These are phyloP conservation scores for Margarornis squamiger DNA, from an alignment of 2,797 vertebrate genomes.

Conservation along the genomic window DNA sequence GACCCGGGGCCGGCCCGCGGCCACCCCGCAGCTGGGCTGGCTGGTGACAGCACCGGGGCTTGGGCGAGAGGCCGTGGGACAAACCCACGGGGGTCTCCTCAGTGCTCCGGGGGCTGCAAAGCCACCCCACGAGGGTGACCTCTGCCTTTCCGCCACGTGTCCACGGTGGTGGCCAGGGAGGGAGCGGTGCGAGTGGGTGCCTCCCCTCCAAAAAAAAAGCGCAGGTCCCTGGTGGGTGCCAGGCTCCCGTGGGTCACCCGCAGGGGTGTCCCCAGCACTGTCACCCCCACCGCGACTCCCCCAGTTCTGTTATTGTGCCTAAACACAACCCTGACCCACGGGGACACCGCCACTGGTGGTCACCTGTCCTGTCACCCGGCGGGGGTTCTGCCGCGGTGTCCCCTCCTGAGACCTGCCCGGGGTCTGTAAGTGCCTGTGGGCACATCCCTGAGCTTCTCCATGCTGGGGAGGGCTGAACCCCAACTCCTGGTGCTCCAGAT, in stretches of 20 bases:
- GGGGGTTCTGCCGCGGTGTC: not conserved
- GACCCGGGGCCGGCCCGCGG: accelerated
- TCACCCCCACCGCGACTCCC: accelerated
- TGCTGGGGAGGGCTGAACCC: no score
- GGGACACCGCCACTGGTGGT: not conserved
- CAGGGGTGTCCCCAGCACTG: accelerated
- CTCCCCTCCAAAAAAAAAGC: not conserved
- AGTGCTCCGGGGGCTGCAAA: not conserved
- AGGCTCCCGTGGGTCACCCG: accelerated
- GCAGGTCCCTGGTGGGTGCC: not conserved
- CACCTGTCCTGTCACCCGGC: no score
- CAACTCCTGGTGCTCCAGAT: not conserved
- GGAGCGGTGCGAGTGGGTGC: not conserved
- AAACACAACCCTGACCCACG: accelerated
- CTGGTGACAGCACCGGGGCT: not conserved
- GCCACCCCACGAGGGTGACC: not conserved
- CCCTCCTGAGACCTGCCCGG: not conserved
- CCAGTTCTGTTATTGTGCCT: no score
- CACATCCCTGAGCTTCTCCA: no score
- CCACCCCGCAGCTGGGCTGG: not conserved
- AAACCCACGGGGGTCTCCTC: accelerated
- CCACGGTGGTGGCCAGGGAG: not conserved
- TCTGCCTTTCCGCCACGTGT: not conserved
- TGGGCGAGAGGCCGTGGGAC: not conserved
- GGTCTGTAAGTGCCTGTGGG: accelerated